A percentile compares a stretch with the other conserved stretches of the same genome.
These are phyloP conservation scores for Habropoda laboriosa DNA, from an alignment of 1,140 invertebrate genomes.

Conservation along the genomic window DNA sequence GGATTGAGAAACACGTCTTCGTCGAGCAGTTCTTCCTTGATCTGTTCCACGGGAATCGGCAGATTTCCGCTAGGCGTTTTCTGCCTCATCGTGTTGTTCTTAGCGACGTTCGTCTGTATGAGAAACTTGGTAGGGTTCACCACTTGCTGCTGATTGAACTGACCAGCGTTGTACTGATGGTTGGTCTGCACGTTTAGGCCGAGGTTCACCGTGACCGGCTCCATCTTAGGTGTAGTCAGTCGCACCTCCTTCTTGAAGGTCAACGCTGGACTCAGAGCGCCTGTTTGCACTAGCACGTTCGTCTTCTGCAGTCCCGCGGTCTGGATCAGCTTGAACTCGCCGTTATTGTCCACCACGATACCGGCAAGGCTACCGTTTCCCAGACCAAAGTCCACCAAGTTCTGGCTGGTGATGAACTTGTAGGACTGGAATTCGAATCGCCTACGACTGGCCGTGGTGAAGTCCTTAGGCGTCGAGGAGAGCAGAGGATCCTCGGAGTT, in stretches of 20 bases:
- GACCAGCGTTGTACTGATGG: slow-evolving; percentile 67
- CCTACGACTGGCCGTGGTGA: slow-evolving; percentile 84
- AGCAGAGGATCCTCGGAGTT: slow-evolving; percentile 92
- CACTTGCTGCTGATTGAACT: slow-evolving; percentile 65
- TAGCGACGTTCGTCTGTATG: slow-evolving; percentile 73
- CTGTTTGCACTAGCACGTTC: slow-evolving; percentile 81
- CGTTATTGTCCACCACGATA: slow-evolving; percentile 85
- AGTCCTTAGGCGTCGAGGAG: slow-evolving; percentile 91
- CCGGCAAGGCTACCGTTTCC: slow-evolving; percentile 84
- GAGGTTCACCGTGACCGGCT: slow-evolving; percentile 68
- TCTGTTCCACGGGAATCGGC: slow-evolving; percentile 79
- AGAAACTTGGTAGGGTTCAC: slow-evolving; percentile 79
- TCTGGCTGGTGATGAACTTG: slow-evolving; percentile 84
- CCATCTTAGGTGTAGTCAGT: slow-evolving; percentile 72
- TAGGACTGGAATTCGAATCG: slow-evolving; percentile 86
- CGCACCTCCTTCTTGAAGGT: slow-evolving; percentile 78
- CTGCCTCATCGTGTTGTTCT: slow-evolving; percentile 71
- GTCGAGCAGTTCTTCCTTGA: slow-evolving; percentile 83
- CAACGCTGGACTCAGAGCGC: slow-evolving; percentile 74
- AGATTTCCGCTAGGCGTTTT: slow-evolving; percentile 68
- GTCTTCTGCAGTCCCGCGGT: slow-evolving; percentile 81
- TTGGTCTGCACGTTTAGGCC: slow-evolving; percentile 64
- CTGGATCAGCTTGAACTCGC: slow-evolving; percentile 86
- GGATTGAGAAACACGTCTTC: slow-evolving; percentile 91
- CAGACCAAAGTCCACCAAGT: slow-evolving; percentile 82